Evolutionary conservation across 1,140 invertebrate genomes (phyloP), one percentile per base, ranked within the genome.

Genomic region (Rhizoglyphus robini): DNA sequence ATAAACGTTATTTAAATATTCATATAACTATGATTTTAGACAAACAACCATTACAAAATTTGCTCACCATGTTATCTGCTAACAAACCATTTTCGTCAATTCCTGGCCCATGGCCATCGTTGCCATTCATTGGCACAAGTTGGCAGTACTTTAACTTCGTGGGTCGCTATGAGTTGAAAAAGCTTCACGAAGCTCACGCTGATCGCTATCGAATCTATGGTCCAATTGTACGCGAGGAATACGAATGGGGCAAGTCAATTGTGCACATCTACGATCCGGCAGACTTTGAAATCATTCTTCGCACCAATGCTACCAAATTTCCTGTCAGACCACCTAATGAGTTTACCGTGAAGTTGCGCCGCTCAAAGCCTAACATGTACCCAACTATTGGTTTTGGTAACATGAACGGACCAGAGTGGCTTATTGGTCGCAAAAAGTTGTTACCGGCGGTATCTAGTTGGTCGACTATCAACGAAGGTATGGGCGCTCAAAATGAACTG

Each of bases 181-280:
- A 86, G 71, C 76, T 90, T 29, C 88, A 90, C 73, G 83, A 88
- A 69, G 85, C 84, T 63, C 88, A 90, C 74, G 79, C 81, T 81
- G 85, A 85, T 85, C 83, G 80, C 77, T 82, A 83, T 29, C 23
- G 60, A 3, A 58, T 66, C 4, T 75, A 73, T 65, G 74, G 74
- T 0, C 68, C 70, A 15, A 69, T 75, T 4, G 64, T 72, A 5
- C 69, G 66, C 25, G 72, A 75, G 62, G 69, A 71, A 51, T 72
- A 71, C 65, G 70, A 74, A 32, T 72, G 68, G 66, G 48, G 69
- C 0, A 59, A 66, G 54, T 66, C 70, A 2, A 65, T 74, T 13
- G 74, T 81, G 0, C 77, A 79, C 65, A 58, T 81, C 3, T 80
- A 76, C 73, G 71, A 80, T 66, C 79, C 79, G 1, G 74, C 75